Evolutionary conservation across 2,797 vertebrate species (phyloP).

Genomic region (Diplodus sargus): DNA sequence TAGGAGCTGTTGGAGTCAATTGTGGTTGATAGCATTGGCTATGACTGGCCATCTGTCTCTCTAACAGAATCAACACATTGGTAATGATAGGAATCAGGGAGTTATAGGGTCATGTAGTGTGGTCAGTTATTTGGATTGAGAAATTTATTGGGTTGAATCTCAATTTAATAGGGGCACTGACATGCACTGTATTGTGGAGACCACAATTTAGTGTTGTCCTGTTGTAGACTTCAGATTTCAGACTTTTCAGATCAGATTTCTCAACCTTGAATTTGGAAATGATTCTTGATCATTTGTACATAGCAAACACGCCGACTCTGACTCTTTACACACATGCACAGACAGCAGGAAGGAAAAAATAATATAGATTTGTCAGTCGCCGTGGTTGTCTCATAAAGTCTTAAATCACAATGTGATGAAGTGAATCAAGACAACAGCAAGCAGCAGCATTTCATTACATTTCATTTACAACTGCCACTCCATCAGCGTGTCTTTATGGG

Average conservation of each 20-base stretch:
- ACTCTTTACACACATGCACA: constrained; percentile 7
- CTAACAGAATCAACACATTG: constrained; percentile 56
- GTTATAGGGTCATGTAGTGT: constrained; percentile 31
- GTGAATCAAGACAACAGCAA: constrained; percentile 65
- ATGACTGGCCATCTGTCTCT: constrained; percentile 53
- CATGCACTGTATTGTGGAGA: not conserved
- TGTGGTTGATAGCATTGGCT: constrained; percentile 60
- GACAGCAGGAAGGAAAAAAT: not conserved
- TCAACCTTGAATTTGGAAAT: constrained; percentile 26
- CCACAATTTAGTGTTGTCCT: not conserved
- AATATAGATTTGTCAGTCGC: constrained; percentile 32
- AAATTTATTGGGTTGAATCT: constrained; percentile 8
- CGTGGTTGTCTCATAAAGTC: constrained; percentile 42
- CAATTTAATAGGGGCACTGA: constrained; percentile 19
- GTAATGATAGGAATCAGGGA: constrained; percentile 33
- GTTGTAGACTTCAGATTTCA: not conserved
- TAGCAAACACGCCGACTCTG: constrained; percentile 11
- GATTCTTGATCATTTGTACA: constrained; percentile 13
- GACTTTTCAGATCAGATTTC: not conserved
- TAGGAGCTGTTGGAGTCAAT: constrained; percentile 72
- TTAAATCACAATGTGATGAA: constrained; percentile 57
- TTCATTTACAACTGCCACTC: constrained; percentile 69
- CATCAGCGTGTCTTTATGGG: constrained; percentile 63
- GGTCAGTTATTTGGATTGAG: constrained; percentile 38
- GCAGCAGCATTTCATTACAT: constrained; percentile 70